Conservation (phyloP, 2,113 vertebrate genomes). For the Melanocharis versteri region DNA sequence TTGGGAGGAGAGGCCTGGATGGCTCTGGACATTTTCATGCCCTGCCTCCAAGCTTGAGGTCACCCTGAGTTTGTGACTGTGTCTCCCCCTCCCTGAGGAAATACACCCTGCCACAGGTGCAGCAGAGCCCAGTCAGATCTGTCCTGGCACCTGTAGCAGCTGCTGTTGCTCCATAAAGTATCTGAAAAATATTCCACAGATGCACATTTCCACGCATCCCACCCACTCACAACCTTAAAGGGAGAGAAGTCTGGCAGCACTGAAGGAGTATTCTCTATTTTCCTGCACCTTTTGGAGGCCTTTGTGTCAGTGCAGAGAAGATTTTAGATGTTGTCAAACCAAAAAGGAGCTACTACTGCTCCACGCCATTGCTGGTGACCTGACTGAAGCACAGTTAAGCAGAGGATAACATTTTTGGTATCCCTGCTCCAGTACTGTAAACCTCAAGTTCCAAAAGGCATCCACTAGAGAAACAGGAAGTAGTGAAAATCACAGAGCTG, state of each 20-base stretch:
- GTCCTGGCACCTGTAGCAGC: background rate
- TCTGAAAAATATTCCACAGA: background rate
- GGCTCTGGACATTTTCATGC: background rate
- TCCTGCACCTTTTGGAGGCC: background rate
- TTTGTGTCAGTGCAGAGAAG: background rate
- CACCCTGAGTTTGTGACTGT: background rate
- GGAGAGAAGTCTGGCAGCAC: background rate
- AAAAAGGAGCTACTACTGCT: background rate
- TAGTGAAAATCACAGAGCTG: background rate
- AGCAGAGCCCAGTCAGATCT: background rate
- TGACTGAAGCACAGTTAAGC: background rate
- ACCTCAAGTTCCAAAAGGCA: background rate
- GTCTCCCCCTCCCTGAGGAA: background rate
- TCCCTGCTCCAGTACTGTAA: background rate
- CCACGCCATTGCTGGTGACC: background rate
- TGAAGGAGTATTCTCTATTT: background rate
- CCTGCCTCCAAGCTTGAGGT: background rate
- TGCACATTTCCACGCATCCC: fast-evolving
- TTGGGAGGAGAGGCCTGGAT: background rate
- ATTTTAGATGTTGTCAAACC: background rate
- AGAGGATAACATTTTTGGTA: background rate
- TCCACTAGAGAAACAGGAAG: background rate
- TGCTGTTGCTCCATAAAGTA: background rate
- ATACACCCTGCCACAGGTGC: background rate
- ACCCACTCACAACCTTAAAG: background rate